phyloP scores from a whole-genome alignment of 2,113 vertebrate species.

The Recurvirostra avosetta region DNA sequence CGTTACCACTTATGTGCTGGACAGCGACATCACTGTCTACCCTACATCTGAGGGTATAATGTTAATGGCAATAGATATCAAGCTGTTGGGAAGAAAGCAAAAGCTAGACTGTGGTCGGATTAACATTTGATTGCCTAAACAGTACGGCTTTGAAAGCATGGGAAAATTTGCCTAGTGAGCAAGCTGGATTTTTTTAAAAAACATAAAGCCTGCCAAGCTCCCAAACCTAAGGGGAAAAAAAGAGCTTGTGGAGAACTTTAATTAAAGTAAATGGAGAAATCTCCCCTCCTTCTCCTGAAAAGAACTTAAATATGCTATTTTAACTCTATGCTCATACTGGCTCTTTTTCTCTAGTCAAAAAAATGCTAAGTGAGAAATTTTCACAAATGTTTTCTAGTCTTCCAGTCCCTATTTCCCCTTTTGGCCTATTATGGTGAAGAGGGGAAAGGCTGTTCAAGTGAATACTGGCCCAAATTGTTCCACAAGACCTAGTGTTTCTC shows the following conservation, averaged over 20 bases:
- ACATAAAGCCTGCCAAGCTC: conserved; percentile 34
- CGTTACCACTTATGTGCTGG: conserved; percentile 37
- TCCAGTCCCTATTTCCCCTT: neutral
- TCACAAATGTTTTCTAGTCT: neutral
- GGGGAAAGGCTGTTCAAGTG: neutral
- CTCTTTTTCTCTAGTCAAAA: neutral
- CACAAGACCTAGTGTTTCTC: neutral
- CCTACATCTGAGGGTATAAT: conserved; percentile 16
- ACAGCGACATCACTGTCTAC: conserved; percentile 51
- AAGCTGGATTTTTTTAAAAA: conserved; percentile 38
- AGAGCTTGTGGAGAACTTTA: conserved; percentile 3
- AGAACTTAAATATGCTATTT: neutral
- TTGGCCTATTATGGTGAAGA: neutral
- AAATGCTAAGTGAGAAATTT: neutral
- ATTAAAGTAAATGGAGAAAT: conserved; percentile 34
- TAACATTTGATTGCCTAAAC: conserved; percentile 63
- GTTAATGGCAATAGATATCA: conserved; percentile 50
- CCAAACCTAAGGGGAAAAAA: conserved; percentile 18
- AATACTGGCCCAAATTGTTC: neutral
- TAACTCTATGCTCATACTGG: neutral
- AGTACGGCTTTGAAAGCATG: conserved; percentile 35
- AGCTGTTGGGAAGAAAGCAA: conserved; percentile 66
- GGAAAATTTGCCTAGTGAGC: conserved; percentile 41
- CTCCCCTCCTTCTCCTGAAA: conserved; percentile 13
- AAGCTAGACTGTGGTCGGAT: conserved; percentile 62